Evolutionary conservation across 2,113 vertebrate species (phyloP), one percentile per base, ranked within the genome.

Genomic region (Salminus brasiliensis): DNA sequence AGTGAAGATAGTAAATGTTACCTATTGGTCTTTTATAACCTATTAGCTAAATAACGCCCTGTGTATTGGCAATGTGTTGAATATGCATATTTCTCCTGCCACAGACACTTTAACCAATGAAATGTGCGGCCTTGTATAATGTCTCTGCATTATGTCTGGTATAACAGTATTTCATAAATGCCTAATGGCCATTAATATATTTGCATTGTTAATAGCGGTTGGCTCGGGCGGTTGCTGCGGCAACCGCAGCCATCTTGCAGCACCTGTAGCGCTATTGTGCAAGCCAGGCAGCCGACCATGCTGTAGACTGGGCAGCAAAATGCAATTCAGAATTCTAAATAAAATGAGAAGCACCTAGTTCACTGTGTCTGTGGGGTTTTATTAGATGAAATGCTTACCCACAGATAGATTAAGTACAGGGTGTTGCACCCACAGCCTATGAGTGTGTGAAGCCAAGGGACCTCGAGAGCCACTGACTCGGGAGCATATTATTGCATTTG

Each of bases 191-290:
- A 65, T 66, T 66, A 66, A 66, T 66, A 39, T 66, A 70, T 70
- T 49, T 83, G 55, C 32, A 75, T 65, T 16, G 57, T 30, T 52
- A 62, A 55, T 68, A 63, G 41, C 70, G 67, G 78, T 69, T n/a
- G 45, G 43, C 18, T 32, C 21, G 74, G 74, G 29, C 63, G 71
- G 78, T 80, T 74, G 62, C 71, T 59, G n/a, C 2, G 62, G 36
- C 36, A 80, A 80, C 60, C 30, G 21, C 59, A 55, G 71, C 71
- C 71, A 68, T 80, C 69, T 74, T 74, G 59, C 72, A 55, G 66
- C 71, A 80, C 78, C 78, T 74, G 47, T 74, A 12, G 59, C 55
- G 49, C n/a, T 65, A 16, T 39, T 68, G 47, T 52, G 25, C 41
- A 18, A 23, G 21, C 23, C 13, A 5, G 23, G 52, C 47, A 55